A percentile compares a stretch with the other conserved stretches of the same genome.
phyloP scores from a whole-genome alignment of 2,113 vertebrate species.

The Trematocara marginatum region DNA sequence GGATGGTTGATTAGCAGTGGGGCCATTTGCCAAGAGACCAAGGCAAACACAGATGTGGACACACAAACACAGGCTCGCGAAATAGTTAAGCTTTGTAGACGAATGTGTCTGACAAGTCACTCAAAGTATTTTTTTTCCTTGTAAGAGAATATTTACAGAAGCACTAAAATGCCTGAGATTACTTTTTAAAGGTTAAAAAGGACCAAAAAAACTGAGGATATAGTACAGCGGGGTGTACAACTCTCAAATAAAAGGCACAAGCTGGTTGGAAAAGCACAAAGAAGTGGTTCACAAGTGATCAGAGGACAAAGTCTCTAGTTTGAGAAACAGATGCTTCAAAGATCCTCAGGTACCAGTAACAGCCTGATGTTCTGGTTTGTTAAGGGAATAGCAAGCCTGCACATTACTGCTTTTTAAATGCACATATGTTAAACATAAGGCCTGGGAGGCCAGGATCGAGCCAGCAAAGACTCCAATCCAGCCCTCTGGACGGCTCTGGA shows the following conservation, averaged over 20 bases:
- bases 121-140: not conserved
- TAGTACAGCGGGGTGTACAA: not conserved
- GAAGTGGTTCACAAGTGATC: not conserved
- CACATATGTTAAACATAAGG: not conserved
- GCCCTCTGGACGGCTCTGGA: not conserved
- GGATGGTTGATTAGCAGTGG: not conserved
- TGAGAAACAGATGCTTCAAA: not conserved
- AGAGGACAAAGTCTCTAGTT: not conserved
- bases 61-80: not conserved
- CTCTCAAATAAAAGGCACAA: not conserved
- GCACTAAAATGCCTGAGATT: not conserved
- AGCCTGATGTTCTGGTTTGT: not conserved
- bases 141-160: not conserved
- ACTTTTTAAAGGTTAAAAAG: not conserved
- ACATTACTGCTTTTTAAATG: not conserved
- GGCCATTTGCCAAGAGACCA: not conserved
- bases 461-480: not conserved
- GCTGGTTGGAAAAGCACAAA: not conserved
- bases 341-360: not conserved
- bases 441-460: not conserved
- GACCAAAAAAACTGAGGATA: not conserved
- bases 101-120: not conserved
- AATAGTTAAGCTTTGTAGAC: not conserved
- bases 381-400: not conserved
- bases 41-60: not conserved